Evolutionary conservation across 1,140 invertebrate genomes (phyloP).

Genomic region (Nephila pilipes): DNA sequence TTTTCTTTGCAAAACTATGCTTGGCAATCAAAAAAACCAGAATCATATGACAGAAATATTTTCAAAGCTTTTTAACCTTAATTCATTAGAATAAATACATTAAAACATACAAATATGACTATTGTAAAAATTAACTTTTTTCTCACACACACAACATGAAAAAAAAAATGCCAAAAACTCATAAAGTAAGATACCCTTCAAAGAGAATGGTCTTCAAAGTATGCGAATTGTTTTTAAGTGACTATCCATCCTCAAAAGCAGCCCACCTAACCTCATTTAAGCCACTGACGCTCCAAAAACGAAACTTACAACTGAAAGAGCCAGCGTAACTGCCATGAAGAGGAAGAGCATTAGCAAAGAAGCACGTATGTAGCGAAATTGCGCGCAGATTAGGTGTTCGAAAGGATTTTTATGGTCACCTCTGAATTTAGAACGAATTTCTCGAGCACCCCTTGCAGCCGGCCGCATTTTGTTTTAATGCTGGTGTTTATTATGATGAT

Average conservation of each 20-base stretch:
- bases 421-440: slow-evolving; percentile 73
- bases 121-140: too few relatives aligned
- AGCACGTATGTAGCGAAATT: slow-evolving; percentile 67
- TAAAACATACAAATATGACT: too few relatives aligned
- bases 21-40: too few relatives aligned
- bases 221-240: background rate
- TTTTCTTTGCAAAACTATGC: too few relatives aligned
- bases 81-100: too few relatives aligned
- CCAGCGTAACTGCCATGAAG: background rate
- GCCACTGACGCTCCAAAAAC: slow-evolving; percentile 19
- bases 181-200: background rate
- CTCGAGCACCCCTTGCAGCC: slow-evolving; percentile 19
- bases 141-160: too few relatives aligned
- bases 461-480: slow-evolving; percentile 72
- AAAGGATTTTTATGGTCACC: slow-evolving; percentile 75
- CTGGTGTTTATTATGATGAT: slow-evolving; percentile 73
- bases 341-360: slow-evolving; percentile 49
- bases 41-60: too few relatives aligned
- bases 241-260: background rate
- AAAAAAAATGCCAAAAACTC: too few relatives aligned
- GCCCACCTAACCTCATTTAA: background rate
- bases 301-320: too few relatives aligned
- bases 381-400: slow-evolving; percentile 72
- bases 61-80: too few relatives aligned
- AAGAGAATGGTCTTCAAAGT: background rate